Conservation (phyloP, 2,888 invertebrate genomes). For the Balanococcus diminutus region DNA sequence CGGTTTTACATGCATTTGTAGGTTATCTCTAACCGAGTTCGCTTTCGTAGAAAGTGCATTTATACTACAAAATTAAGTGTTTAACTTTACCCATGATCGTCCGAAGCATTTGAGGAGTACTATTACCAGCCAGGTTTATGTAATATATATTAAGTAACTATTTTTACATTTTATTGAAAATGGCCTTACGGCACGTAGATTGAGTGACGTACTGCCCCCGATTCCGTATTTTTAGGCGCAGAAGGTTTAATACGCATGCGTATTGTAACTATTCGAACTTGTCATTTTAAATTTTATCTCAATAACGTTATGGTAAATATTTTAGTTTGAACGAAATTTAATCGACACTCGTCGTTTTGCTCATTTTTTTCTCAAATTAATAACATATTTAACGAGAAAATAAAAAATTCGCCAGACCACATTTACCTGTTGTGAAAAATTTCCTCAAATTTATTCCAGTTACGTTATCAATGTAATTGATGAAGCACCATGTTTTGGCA, state of each 20-base stretch:
- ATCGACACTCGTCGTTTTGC: constrained; percentile 44
- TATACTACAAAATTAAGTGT: constrained; percentile 38
- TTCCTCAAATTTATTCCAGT: background rate
- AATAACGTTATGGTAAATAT: constrained; percentile 47
- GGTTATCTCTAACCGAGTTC: constrained; percentile 53
- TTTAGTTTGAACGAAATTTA: constrained; percentile 49
- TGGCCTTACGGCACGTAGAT: constrained; percentile 54
- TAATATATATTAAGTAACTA: constrained; percentile 48
- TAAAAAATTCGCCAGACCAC: background rate
- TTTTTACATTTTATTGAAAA: constrained; percentile 50
- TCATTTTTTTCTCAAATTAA: background rate
- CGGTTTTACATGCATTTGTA: constrained; percentile 55
- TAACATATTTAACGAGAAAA: background rate
- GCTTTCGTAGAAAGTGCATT: constrained; percentile 48
- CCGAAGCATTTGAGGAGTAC: constrained; percentile 39
- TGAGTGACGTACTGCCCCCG: constrained; percentile 54
- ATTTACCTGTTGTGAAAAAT: background rate
- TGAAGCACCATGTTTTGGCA: background rate
- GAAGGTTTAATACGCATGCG: constrained; percentile 52
- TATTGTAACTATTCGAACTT: constrained; percentile 31
- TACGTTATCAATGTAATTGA: background rate
- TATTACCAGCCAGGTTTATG: constrained; percentile 47
- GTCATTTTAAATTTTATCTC: constrained; percentile 52
- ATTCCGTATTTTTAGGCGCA: constrained; percentile 54
- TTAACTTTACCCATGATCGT: constrained; percentile 48